Evolutionary conservation across 2,113 vertebrate species (phyloP).

Genomic region (Lichenostomus cassidix): DNA sequence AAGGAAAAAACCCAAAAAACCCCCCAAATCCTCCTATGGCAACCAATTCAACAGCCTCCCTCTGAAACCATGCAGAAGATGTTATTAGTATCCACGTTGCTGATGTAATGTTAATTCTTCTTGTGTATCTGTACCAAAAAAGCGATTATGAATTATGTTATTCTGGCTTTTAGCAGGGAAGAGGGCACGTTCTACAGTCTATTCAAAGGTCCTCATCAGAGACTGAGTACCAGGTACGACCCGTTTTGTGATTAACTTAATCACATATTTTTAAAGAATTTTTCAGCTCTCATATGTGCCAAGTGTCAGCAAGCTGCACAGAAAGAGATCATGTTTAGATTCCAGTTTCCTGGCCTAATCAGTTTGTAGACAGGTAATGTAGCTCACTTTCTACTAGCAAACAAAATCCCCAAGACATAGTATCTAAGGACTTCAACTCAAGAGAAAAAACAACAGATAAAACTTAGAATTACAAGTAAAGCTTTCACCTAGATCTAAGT

Average conservation of each 20-base stretch:
- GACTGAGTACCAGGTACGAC: slow-evolving; percentile 22
- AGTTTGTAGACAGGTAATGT: not conserved
- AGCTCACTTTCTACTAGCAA: not conserved
- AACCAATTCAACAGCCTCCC: not conserved
- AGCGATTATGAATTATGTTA: not conserved
- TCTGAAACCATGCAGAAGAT: not conserved
- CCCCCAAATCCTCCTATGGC: not conserved
- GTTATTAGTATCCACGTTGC: not conserved
- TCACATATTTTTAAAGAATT: not conserved
- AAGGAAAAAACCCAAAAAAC: not conserved
- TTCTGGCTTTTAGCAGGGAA: not conserved
- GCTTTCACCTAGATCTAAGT: not conserved
- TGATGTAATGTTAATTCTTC: not conserved
- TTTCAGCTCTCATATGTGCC: not conserved
- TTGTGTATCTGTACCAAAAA: not conserved
- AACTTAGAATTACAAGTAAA: not conserved
- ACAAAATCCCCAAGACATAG: not conserved
- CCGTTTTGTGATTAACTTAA: not conserved
- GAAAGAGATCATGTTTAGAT: not conserved
- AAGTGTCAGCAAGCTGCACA: not conserved
- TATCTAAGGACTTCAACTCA: not conserved
- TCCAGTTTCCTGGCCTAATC: not conserved
- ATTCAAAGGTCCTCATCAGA: slow-evolving; percentile 16
- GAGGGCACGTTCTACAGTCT: not conserved
- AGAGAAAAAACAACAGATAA: not conserved